Conservation (phyloP, 2,113 vertebrate species). For the Caretta caretta region DNA sequence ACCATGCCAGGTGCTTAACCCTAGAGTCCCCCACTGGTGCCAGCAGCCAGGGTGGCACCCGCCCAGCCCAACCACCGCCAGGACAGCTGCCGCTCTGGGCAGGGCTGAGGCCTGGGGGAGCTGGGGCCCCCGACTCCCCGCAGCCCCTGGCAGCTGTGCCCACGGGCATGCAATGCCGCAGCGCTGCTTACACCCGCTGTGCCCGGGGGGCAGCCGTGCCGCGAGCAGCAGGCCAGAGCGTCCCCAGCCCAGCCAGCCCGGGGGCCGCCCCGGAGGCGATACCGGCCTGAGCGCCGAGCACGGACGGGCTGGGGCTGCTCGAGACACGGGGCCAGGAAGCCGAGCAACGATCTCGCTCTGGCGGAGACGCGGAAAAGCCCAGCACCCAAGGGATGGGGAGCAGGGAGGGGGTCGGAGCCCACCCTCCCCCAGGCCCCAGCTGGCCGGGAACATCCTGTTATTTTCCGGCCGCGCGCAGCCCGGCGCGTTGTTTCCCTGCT, state of each 20-base stretch:
- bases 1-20: not conserved
- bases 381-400: not conserved
- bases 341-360: no score
- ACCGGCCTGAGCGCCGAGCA: no score
- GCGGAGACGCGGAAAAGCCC: not conserved
- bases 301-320: no score
- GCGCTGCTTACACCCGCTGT: no score
- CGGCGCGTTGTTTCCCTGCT: not conserved
- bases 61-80: not conserved
- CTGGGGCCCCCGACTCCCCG: not conserved
- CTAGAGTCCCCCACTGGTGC: not conserved
- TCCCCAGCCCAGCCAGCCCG: no score
- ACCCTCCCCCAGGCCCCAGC: not conserved
- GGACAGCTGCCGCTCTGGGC: no score
- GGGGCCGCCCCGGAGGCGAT: no score
- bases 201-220: no score
- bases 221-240: not conserved
- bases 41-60: not conserved
- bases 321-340: no score
- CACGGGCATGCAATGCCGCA: no score
- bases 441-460: slow-evolving; percentile 8
- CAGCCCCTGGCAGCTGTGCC: not conserved
- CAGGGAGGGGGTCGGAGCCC: not conserved
- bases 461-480: not conserved
- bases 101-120: not conserved